Evolutionary conservation across 1,140 invertebrate species (phyloP).

Genomic region (Aricia agestis): DNA sequence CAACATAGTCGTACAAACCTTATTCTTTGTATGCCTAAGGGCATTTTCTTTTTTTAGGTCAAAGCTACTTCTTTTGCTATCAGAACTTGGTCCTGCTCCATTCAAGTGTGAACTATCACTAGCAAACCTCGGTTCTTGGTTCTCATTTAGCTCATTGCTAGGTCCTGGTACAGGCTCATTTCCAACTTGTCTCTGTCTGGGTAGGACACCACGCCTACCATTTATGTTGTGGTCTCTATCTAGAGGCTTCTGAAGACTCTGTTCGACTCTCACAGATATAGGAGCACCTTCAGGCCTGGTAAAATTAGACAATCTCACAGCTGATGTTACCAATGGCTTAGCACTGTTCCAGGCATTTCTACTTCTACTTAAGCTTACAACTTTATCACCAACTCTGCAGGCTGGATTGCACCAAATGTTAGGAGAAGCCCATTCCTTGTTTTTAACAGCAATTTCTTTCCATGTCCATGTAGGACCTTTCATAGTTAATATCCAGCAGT

Average conservation of each 20-base stretch:
- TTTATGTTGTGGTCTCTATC: conserved; percentile 85
- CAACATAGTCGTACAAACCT: conserved; percentile 35
- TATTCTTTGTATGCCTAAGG: conserved; percentile 60
- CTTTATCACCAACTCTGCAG: conserved; percentile 83
- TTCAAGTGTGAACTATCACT: conserved; percentile 43
- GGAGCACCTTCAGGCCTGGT: conserved; percentile 55
- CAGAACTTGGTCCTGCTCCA: conserved; percentile 39
- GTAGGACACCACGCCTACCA: conserved; percentile 80
- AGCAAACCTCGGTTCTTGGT: conserved; percentile 29
- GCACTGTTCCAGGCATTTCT: conserved; percentile 71
- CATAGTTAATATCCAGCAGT: conserved; percentile 82
- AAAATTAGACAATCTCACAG: conserved; percentile 62
- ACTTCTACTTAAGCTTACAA: conserved; percentile 80
- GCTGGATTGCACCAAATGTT: conserved; percentile 96
- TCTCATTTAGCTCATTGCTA: conserved; percentile 49
- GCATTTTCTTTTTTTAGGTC: conserved; percentile 53
- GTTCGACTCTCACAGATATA: conserved; percentile 62
- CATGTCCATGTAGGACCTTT: conserved; percentile 85
- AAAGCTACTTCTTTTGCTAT: conserved; percentile 36
- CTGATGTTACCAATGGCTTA: conserved; percentile 66
- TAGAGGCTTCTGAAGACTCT: conserved; percentile 67
- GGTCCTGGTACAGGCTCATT: conserved; percentile 60
- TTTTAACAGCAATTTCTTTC: conserved; percentile 85
- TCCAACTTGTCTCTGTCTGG: conserved; percentile 46
- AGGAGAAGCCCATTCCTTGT: conserved; percentile 86